Evolutionary conservation across 1,140 invertebrate species (phyloP), one percentile per base, ranked within the genome.

Genomic region (Agrilus planipennis): DNA sequence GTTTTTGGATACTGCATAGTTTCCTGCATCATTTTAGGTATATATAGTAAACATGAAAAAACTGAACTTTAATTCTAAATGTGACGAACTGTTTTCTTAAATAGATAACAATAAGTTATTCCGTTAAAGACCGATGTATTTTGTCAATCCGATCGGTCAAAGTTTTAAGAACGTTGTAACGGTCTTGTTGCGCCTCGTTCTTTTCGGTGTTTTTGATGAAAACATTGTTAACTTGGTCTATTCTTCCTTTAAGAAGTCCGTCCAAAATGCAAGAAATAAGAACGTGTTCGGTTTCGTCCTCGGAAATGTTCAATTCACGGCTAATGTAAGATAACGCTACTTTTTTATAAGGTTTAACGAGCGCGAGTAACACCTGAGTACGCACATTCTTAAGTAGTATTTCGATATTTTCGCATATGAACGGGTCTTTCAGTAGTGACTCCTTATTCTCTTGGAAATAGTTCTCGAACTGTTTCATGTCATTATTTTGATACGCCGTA

Each of bases 351-450:
- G 95, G 94, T 52, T 89, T 89, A 44, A 99, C 96, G 25, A 99
- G 66, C 62, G 92, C 92, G 28, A 98, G 91, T 15, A 99, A 68
- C 36, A 97, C 91, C 64, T 84, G 93, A 15, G 91, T 97, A 42
- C 95, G 72, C 49, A 99, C 96, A 65, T 96, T 97, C 34, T 88
- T 73, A 22, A 99, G 65, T 25, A 99, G 69, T 70, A 97, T 93
- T 73, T 96, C 93, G 57, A 99, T 96, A 57, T 98, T 93, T 64
- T 99, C 95, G 52, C 90, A 72, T 52, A 99, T 98, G 62, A 99
- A 99, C 3, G 89, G 91, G 71, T 99, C 95, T 53, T 89, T 88
- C 92, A 98, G 97, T 36, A 99, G 94, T 54, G 86, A 88, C 55
- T 88, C 86, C 51, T 88, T 77, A 66, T 97, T 95, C 56, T 85